These are phyloP conservation scores for Myzus persicae DNA, from an alignment of 1,140 invertebrate genomes.

Conservation along the genomic window DNA sequence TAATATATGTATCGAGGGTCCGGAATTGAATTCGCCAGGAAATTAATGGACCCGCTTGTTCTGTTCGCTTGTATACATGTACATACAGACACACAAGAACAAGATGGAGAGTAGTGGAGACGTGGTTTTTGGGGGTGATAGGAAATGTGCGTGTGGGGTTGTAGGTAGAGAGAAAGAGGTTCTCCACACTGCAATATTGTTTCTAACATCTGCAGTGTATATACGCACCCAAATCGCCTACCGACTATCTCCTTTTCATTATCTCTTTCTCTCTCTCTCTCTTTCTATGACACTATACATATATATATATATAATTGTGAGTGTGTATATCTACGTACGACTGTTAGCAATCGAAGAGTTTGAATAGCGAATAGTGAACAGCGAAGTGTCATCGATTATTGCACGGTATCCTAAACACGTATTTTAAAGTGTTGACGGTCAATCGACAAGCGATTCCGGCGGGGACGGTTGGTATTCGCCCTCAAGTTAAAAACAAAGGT, in stretches of 20 bases:
- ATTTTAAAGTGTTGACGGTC: background rate
- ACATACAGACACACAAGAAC: background rate
- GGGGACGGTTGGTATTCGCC: background rate
- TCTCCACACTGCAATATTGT: background rate
- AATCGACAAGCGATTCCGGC: background rate
- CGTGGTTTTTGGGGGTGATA: background rate
- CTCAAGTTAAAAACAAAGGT: too few species aligned
- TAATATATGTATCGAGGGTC: background rate
- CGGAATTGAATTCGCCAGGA: constrained; percentile 11
- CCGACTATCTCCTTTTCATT: background rate
- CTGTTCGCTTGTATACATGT: background rate
- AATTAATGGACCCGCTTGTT: background rate
- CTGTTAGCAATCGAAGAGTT: background rate
- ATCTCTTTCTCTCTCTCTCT: background rate
- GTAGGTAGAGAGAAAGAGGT: background rate
- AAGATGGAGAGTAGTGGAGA: too few species aligned
- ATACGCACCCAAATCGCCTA: background rate
- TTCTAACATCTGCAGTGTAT: background rate
- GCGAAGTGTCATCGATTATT: background rate
- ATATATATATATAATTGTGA: background rate
- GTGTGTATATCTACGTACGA: too few species aligned
- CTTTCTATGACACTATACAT: too few species aligned
- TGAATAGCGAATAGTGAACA: background rate
- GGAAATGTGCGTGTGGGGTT: background rate
- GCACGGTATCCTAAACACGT: background rate